Evolutionary conservation across 2,797 vertebrate genomes (phyloP).

Genomic region (Spheniscus humboldti): DNA sequence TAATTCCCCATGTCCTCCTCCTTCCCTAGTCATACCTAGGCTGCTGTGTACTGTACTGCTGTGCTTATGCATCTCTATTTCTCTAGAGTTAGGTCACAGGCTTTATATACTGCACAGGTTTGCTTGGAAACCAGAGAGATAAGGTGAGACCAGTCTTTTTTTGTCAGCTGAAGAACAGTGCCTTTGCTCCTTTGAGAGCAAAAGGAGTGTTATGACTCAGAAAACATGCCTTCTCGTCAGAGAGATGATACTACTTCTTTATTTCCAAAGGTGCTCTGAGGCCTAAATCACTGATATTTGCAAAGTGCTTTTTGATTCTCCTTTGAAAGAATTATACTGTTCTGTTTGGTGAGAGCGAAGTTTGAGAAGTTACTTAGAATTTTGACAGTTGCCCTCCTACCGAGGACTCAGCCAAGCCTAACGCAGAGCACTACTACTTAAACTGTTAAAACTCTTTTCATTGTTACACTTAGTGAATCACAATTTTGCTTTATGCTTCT

Average conservation of each 20-base stretch:
- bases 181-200: not conserved
- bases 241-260: not conserved
- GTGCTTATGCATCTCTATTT: not conserved
- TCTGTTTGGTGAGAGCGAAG: not conserved
- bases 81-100: not conserved
- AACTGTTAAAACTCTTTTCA: not conserved
- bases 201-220: not conserved
- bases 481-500: not conserved
- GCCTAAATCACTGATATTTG: not conserved
- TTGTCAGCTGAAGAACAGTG: not conserved
- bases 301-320: not conserved
- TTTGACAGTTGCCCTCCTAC: not conserved
- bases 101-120: not conserved
- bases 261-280: not conserved
- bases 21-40: not conserved
- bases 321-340: not conserved
- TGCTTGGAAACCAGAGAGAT: not conserved
- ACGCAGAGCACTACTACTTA: not conserved
- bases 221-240: not conserved
- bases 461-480: conserved; percentile 33
- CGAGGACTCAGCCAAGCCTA: not conserved
- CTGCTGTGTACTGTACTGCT: not conserved
- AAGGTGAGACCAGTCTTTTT: not conserved
- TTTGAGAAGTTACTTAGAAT: not conserved
- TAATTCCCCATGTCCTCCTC: not conserved